A percentile compares a stretch with the other conserved stretches of the same genome.
Evolutionary conservation across 2,113 vertebrate species (phyloP).

Genomic region (Cyprinodon variegatus): DNA sequence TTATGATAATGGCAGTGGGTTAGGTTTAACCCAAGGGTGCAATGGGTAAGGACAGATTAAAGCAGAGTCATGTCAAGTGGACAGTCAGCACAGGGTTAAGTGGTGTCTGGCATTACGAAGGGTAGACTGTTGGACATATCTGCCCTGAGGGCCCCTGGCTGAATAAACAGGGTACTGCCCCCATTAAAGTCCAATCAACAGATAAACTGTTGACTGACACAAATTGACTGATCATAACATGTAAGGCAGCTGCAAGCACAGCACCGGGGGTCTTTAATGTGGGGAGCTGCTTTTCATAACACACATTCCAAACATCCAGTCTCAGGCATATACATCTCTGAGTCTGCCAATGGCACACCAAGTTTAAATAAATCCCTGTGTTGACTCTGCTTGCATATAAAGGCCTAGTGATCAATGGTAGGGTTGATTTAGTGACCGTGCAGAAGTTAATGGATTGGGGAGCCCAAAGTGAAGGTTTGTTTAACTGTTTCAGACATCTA

Average conservation of each 20-base stretch:
- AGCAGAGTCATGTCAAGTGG: constrained; percentile 46
- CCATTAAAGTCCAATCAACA: constrained; percentile 57
- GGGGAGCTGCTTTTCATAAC: constrained; percentile 15
- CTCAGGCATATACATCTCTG: constrained; percentile 5
- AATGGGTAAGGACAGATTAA: constrained; percentile 24
- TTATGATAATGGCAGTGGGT: constrained; percentile 26
- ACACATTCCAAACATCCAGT: constrained; percentile 11
- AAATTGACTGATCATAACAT: constrained; percentile 37
- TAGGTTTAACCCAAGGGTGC: constrained; percentile 10
- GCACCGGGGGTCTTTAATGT: constrained; percentile 11
- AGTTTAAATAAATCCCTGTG: constrained; percentile 24
- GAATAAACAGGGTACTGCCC: constrained; percentile 50
- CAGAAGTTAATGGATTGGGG: background rate
- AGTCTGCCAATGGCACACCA: constrained; percentile 12
- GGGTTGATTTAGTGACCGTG: constrained; percentile 19
- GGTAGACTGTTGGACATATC: constrained; percentile 11
- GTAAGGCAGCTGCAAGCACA: constrained; percentile 28
- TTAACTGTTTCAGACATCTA: background rate
- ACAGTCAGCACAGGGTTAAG: constrained; percentile 49
- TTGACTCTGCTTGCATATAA: constrained; percentile 1
- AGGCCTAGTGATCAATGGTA: background rate
- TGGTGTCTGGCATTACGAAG: constrained; percentile 34
- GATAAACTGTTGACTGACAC: constrained; percentile 54
- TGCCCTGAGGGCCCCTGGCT: constrained; percentile 35
- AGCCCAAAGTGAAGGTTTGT: background rate